Percentiles rank a stretch among this genome's conserved stretches.
Evolutionary conservation across 1,140 invertebrate genomes (phyloP).

Genomic region (Aphidius gifuensis): DNA sequence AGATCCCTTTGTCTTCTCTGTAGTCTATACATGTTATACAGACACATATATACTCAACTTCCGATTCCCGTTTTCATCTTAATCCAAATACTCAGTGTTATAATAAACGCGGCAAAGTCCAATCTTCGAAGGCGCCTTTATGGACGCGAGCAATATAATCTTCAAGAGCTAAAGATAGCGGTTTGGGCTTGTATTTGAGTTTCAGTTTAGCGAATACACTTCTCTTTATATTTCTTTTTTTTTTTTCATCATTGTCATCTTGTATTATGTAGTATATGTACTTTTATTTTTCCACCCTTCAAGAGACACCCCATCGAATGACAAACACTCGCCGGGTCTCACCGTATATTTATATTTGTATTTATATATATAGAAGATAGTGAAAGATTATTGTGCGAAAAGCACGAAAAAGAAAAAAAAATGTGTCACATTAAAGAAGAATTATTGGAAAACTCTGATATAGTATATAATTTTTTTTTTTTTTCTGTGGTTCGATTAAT

Average conservation of each 20-base stretch:
- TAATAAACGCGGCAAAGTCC: slow-evolving; percentile 45
- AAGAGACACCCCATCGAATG: slow-evolving; percentile 26
- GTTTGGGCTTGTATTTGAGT: too few species aligned
- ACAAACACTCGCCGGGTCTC: slow-evolving; percentile 28
- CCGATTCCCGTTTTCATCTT: slow-evolving; percentile 47
- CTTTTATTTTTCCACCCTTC: slow-evolving; percentile 26
- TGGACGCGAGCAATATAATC: slow-evolving; percentile 31
- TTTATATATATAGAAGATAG: slow-evolving; percentile 7
- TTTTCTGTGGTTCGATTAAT: slow-evolving; percentile 45
- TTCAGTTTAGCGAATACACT: slow-evolving; percentile 21
- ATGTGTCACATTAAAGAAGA: slow-evolving; percentile 50
- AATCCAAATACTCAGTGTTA: slow-evolving; percentile 42
- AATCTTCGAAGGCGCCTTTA: slow-evolving; percentile 48
- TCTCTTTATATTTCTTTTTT: slow-evolving; percentile 1
- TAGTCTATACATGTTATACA: background rate
- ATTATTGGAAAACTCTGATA: slow-evolving; percentile 39
- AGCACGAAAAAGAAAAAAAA: slow-evolving; percentile 31
- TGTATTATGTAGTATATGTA: slow-evolving; percentile 19
- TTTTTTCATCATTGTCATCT: slow-evolving; percentile 8
- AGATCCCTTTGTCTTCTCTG: slow-evolving; percentile 13
- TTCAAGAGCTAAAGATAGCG: slow-evolving; percentile 22
- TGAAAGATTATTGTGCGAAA: slow-evolving; percentile 43
- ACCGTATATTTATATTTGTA: background rate
- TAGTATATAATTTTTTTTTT: slow-evolving; percentile 12
- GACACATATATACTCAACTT: slow-evolving; percentile 30